Evolutionary conservation across 1,140 invertebrate species (phyloP).

Genomic region (Euglossa dilemma): DNA sequence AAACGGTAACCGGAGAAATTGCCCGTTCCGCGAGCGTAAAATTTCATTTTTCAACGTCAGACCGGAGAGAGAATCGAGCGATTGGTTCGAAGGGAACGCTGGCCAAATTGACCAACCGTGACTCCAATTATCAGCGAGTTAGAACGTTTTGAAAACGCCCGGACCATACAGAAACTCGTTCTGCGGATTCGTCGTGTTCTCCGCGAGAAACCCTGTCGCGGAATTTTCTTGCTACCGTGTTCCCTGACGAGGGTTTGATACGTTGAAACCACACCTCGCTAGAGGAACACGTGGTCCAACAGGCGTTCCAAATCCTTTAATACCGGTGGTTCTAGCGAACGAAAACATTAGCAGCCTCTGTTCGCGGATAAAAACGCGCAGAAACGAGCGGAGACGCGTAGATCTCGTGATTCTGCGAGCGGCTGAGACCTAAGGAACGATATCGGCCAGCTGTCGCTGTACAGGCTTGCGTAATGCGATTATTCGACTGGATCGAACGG

Average conservation of each 20-base stretch:
- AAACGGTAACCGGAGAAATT: not conserved
- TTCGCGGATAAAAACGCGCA: not conserved
- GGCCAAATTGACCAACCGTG: not conserved
- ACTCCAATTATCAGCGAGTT: not conserved
- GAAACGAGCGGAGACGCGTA: not conserved
- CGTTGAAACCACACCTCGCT: not conserved
- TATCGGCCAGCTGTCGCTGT: not conserved
- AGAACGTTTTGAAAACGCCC: not conserved
- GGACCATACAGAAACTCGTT: not conserved
- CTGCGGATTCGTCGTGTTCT: not conserved
- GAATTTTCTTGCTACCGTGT: conserved; percentile 27
- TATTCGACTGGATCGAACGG: not conserved
- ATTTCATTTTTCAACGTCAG: conserved; percentile 1
- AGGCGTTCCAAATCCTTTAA: not conserved
- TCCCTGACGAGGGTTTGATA: not conserved
- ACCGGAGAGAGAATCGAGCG: too few species aligned
- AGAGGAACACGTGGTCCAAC: not conserved
- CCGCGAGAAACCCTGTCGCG: conserved; percentile 1
- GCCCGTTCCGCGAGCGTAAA: not conserved
- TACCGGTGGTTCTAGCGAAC: too few species aligned
- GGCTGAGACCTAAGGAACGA: conserved; percentile 48
- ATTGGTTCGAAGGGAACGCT: not conserved
- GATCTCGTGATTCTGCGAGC: not conserved
- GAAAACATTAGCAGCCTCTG: not conserved
- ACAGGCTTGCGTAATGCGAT: not conserved